These are phyloP conservation scores for Drosophila trapezifrons DNA, from an alignment of 1,140 invertebrate genomes.

Conservation along the genomic window DNA sequence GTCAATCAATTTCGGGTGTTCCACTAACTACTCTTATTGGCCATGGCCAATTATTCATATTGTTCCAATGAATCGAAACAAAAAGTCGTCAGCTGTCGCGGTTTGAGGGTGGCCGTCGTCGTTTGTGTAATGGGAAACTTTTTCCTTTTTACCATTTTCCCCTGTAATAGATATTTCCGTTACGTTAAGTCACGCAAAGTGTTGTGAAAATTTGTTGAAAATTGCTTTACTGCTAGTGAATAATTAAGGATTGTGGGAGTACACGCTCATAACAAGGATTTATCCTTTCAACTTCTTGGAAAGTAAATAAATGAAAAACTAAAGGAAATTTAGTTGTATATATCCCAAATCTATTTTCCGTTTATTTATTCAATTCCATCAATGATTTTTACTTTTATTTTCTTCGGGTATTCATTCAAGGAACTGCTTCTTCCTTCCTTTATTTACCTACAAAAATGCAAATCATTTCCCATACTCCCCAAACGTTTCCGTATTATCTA, in stretches of 20 bases:
- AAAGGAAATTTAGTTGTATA: neutral
- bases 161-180: constrained; percentile 31
- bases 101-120: constrained; percentile 33
- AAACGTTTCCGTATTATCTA: constrained; percentile 23
- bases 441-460: constrained; percentile 41
- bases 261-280: neutral
- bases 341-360: neutral
- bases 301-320: neutral
- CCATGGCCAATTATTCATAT: constrained; percentile 76
- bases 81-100: constrained; percentile 66
- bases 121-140: constrained; percentile 50
- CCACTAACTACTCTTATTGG: constrained; percentile 64
- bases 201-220: constrained; percentile 52
- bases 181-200: constrained; percentile 48
- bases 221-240: constrained; percentile 28
- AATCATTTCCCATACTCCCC: constrained; percentile 43
- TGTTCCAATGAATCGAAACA: constrained; percentile 66
- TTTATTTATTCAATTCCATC: constrained; percentile 21
- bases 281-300: neutral
- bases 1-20: constrained; percentile 74
- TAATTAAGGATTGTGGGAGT: constrained; percentile 13
- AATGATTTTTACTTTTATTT: constrained; percentile 32
- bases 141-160: constrained; percentile 7
- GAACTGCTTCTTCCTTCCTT: constrained; percentile 15
- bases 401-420: neutral